Conservation (phyloP, 2,888 invertebrate genomes). For the Spodoptera picta region DNA sequence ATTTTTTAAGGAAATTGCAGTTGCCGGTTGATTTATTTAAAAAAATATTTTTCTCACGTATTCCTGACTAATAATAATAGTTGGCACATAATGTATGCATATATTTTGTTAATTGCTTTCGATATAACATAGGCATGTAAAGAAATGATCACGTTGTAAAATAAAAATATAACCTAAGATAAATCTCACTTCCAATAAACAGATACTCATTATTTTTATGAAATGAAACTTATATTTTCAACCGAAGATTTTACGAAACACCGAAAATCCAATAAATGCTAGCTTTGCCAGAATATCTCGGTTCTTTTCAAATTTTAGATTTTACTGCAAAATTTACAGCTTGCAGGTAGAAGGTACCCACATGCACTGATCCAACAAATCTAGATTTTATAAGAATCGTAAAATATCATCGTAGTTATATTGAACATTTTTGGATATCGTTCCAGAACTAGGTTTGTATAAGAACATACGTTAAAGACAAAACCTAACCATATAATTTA, state of each 20-base stretch:
- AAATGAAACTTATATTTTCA: neutral
- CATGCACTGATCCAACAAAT: conserved; percentile 15
- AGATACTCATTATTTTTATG: too few species aligned
- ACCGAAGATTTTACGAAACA: conserved; percentile 12
- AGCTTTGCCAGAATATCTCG: conserved; percentile 12
- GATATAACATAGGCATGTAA: too few species aligned
- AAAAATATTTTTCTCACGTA: too few species aligned
- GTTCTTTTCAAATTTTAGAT: conserved; percentile 30
- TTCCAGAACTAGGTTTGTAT: too few species aligned
- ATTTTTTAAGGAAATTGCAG: too few species aligned
- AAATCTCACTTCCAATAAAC: neutral
- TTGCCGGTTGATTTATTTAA: too few species aligned
- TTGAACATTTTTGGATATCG: conserved; percentile 3
- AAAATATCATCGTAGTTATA: conserved; percentile 22
- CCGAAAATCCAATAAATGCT: conserved; percentile 12
- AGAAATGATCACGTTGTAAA: too few species aligned
- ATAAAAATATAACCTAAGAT: conserved; percentile 9
- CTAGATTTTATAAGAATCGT: conserved; percentile 31
- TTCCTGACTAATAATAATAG: too few species aligned
- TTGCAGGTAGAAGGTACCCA: conserved; percentile 8
- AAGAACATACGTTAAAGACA: too few species aligned
- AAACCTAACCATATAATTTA: too few species aligned
- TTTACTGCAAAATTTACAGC: conserved; percentile 42
- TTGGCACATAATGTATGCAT: too few species aligned
- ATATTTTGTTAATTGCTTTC: too few species aligned